phyloP scores from a whole-genome alignment of 1,140 invertebrate species.

The Heliconius congener region DNA sequence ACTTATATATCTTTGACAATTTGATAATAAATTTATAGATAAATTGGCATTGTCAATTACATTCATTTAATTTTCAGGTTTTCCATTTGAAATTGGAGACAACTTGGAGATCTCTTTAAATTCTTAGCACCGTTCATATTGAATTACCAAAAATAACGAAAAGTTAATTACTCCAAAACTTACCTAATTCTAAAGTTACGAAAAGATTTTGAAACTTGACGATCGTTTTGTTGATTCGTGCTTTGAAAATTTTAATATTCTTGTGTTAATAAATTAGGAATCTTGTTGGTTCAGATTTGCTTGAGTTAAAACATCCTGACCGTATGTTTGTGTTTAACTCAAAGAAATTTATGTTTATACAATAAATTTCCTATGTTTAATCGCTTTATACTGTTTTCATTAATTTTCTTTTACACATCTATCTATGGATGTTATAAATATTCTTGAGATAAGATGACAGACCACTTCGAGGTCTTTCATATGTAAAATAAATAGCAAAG shows the following conservation, averaged over 20 bases:
- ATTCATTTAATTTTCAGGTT: neutral
- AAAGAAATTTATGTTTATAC: too few species aligned
- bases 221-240: neutral
- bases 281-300: neutral
- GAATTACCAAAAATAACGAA: conserved; percentile 11
- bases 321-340: too few species aligned
- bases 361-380: too few species aligned
- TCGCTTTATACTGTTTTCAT: too few species aligned
- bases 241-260: conserved; percentile 3
- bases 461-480: too few species aligned
- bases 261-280: neutral
- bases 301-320: neutral
- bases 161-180: conserved; percentile 6
- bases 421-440: neutral
- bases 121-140: neutral
- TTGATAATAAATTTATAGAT: neutral
- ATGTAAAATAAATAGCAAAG: too few species aligned
- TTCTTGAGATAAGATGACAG: neutral
- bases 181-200: conserved; percentile 2
- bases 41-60: neutral
- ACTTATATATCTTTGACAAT: neutral
- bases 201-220: neutral
- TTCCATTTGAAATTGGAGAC: neutral
- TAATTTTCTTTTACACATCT: neutral
- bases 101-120: neutral